phyloP scores from a whole-genome alignment of 2,113 vertebrate species.

The Myotis davidii region DNA sequence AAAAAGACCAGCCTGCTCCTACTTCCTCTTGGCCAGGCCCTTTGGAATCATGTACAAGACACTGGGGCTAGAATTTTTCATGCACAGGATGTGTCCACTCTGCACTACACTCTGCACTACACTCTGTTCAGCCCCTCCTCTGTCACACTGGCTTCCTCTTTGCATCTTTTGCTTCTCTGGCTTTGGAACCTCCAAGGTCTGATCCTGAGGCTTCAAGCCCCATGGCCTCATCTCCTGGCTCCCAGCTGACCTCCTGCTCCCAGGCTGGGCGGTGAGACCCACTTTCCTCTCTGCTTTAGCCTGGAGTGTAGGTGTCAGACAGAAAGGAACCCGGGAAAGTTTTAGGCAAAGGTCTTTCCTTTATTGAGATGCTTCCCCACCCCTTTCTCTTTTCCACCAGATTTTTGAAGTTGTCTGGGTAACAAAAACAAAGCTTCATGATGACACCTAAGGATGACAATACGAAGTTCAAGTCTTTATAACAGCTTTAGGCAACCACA shows the following conservation, averaged over 20 bases:
- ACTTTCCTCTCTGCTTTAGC: not conserved
- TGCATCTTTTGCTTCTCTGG: not conserved
- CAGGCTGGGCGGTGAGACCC: not conserved
- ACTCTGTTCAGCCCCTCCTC: not conserved
- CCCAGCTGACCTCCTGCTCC: not conserved
- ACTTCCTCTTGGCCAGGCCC: not conserved
- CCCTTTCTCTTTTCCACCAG: not conserved
- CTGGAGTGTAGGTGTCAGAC: not conserved
- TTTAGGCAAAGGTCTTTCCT: not conserved
- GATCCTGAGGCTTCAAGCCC: not conserved
- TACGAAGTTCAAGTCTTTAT: not conserved
- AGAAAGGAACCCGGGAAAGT: not conserved
- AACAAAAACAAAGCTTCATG: not conserved
- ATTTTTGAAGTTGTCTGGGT: conserved; percentile 36
- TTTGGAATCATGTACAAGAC: not conserved
- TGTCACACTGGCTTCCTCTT: not conserved
- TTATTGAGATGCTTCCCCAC: not conserved
- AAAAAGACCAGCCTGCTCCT: not conserved
- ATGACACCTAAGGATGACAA: conserved; percentile 24
- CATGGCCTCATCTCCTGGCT: conserved; percentile 14
- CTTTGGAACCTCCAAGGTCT: not conserved
- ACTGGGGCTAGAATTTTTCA: too few species aligned
- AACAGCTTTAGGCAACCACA: conserved; percentile 17
- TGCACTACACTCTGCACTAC: too few species aligned
- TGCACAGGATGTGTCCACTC: not conserved